Evolutionary conservation across 2,113 vertebrate genomes (phyloP).

Genomic region (Bungarus multicinctus): DNA sequence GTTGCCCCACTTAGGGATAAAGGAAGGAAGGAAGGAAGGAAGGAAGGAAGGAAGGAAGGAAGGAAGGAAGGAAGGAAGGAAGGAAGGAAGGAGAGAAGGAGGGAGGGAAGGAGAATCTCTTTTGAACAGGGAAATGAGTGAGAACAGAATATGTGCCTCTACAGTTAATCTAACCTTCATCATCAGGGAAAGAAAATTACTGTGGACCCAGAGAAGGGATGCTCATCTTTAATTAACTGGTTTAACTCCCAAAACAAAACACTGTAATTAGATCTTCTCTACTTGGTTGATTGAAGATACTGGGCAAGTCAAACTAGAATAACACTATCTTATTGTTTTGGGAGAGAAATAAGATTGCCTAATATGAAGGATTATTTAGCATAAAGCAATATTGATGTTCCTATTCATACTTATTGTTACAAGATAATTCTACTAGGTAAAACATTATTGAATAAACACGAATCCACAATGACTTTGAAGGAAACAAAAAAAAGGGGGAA

Average conservation of each 20-base stretch:
- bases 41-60: background rate
- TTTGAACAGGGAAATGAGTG: background rate
- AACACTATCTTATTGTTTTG: background rate
- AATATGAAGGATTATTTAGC: background rate
- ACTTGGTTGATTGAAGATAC: background rate
- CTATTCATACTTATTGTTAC: background rate
- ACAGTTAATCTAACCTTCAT: background rate
- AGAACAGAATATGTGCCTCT: background rate
- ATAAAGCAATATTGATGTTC: background rate
- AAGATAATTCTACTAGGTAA: background rate
- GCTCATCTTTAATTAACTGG: background rate
- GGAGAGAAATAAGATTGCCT: background rate
- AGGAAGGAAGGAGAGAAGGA: background rate
- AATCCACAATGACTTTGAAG: background rate
- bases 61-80: background rate
- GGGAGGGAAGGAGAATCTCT: background rate
- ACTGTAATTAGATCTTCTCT: background rate
- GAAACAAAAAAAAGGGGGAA: background rate
- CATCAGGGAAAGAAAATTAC: background rate
- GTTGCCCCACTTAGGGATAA: background rate
- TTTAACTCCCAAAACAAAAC: background rate
- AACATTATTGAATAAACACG: background rate
- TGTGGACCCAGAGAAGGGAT: background rate
- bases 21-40: background rate
- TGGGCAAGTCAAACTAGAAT: background rate